Base-by-base conservation (phyloP, 2,888 invertebrate species). In the Agonopterix subpropinquella region DNA sequence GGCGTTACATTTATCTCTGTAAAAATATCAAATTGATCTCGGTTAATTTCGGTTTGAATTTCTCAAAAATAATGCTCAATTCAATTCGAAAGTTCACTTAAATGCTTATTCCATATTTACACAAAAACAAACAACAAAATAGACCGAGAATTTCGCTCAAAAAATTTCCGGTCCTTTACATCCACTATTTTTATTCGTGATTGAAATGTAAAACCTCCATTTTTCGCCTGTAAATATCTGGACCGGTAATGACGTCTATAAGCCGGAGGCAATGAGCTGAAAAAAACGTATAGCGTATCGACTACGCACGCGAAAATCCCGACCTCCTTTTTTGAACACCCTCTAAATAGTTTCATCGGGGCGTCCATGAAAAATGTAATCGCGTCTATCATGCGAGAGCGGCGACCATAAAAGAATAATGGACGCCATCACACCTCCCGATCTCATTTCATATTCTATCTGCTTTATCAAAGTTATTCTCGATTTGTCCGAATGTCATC, bases 161-260 rank as follows among this genome's bases (percentile, higher is more conserved):
- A 39, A 39, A 39, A 39, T 39, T n/a, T 53, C 52, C 56, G 52
- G 42, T 15, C 49, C 52, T 58, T 62, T 61, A 59, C 57, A 55
- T 59, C 58, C 59, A 61, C 65, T 61, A 69, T 70, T 72, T 70
- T 69, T 62, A 67, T 67, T 62, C 66, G 58, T 63, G 80, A 80
- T 80, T 83, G 80, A 83, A 82, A 81, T 77, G 78, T 79, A 78
- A 79, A 81, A 74, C 71, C 67, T 62, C 53, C 70, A 65, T 62
- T 75, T 71, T 70, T 56, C 59, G 60, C 58, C 70, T 77, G 81
- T 80, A 82, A 82, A 83, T 82, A 81, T 78, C 75, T 65, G 67
- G 62, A 61, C 67, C 80, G 77, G 79, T 82, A 84, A 86, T 80
- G 83, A 80, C 72, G 73, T 61, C 77, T 67, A 80, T 83, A 82